Evolutionary conservation across 2,888 invertebrate genomes (phyloP).

Genomic region (Amphimallon solstitiale): DNA sequence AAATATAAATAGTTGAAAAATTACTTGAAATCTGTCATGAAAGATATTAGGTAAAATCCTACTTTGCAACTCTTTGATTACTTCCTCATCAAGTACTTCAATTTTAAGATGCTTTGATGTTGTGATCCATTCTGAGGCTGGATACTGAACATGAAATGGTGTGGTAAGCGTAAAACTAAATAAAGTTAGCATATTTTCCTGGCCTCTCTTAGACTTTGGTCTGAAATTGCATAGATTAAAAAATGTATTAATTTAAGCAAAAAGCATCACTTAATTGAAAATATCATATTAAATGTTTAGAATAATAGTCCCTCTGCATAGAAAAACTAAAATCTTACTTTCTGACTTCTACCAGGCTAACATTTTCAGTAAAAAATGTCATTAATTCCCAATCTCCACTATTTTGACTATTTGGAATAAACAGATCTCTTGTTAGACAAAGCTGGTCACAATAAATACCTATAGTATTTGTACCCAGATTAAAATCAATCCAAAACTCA

Average conservation of each 20-base stretch:
- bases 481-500: conserved; percentile 31
- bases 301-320: neutral
- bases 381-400: conserved; percentile 26
- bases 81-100: neutral
- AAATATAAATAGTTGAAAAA: neutral
- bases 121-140: neutral
- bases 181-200: neutral
- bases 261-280: too few species aligned
- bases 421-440: neutral
- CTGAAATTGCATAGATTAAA: too few species aligned
- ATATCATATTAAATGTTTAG: too few species aligned
- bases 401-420: neutral
- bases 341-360: conserved; percentile 20
- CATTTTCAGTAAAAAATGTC: conserved; percentile 23
- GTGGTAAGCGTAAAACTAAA: conserved; percentile 8
- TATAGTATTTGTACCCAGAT: conserved; percentile 12
- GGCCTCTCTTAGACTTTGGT: neutral
- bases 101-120: conserved; percentile 14
- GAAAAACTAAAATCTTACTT: conserved; percentile 1
- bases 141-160: conserved; percentile 4
- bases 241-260: too few species aligned
- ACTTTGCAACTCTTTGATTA: neutral
- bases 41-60: conserved; percentile 1
- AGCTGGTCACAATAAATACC: conserved; percentile 21
- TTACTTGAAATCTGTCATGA: conserved; percentile 16